These are phyloP conservation scores for Hydrotaea diabolus DNA, from an alignment of 2,888 invertebrate species.

Conservation along the genomic window DNA sequence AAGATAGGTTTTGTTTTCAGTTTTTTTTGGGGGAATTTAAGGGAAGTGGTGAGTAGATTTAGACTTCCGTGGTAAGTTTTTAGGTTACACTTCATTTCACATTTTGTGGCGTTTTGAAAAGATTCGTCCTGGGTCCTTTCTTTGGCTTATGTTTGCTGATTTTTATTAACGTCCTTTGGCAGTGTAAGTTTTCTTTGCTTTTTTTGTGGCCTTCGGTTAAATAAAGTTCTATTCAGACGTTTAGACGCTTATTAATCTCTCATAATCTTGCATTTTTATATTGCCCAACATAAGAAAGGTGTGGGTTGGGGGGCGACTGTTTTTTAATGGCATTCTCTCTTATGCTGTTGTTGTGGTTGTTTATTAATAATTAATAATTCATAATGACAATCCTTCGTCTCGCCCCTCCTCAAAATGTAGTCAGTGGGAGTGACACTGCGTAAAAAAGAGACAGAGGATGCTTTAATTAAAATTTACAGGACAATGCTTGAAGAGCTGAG, in stretches of 20 bases:
- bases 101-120: no score
- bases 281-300: background rate
- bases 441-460: background rate
- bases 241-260: background rate
- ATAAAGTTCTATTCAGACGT: background rate
- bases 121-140: no score
- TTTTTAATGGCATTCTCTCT: background rate
- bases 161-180: no score
- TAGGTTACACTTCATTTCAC: no score
- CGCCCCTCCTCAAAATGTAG: background rate
- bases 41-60: no score
- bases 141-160: no score
- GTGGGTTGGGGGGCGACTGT: no score
- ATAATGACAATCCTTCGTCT: background rate
- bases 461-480: conserved; percentile 1
- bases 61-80: no score
- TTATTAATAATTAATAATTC: conserved; percentile 2
- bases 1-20: no score
- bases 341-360: conserved; percentile 3
- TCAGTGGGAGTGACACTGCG: no score
- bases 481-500: background rate
- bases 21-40: no score
- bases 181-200: no score
- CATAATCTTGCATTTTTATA: background rate
- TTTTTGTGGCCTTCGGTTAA: background rate